phyloP scores from a whole-genome alignment of 2,888 invertebrate species.

The Microctonus brassicae region DNA sequence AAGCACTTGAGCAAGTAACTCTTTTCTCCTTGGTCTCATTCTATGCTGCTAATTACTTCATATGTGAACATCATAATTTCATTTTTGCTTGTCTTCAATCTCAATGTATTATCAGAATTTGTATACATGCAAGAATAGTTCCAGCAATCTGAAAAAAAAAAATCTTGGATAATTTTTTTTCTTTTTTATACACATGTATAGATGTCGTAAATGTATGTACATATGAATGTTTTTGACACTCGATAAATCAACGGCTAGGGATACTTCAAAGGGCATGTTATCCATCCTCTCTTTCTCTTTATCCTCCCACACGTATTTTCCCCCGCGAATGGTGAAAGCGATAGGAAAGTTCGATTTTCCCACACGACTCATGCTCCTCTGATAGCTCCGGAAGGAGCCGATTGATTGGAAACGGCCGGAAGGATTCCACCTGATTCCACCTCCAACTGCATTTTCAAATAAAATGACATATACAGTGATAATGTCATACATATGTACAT shows the following conservation, averaged over 20 bases:
- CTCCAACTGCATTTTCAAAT: constrained; percentile 2
- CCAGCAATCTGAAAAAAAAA: constrained; percentile 2
- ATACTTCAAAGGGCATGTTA: not conserved
- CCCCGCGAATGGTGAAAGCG: constrained; percentile 51
- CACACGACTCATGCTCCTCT: constrained; percentile 64
- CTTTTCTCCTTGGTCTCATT: constrained; percentile 57
- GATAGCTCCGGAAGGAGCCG: constrained; percentile 68
- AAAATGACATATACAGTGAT: not conserved
- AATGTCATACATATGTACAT: not conserved
- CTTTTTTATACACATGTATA: too few relatives aligned
- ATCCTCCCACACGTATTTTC: constrained; percentile 28
- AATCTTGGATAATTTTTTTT: too few relatives aligned
- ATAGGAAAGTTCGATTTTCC: constrained; percentile 70
- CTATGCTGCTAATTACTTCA: constrained; percentile 30
- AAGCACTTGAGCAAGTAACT: constrained; percentile 68
- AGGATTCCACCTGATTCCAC: constrained; percentile 58
- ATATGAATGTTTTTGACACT: too few relatives aligned
- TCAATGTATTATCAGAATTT: not conserved
- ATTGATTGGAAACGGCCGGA: constrained; percentile 68
- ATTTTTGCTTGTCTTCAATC: not conserved
- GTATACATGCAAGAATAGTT: not conserved
- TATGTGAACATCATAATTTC: constrained; percentile 35
- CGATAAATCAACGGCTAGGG: too few relatives aligned
- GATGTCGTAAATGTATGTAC: too few relatives aligned
- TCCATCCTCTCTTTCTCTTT: constrained; percentile 36